Conservation (phyloP, 2,113 vertebrate species). For the Numida meleagris region DNA sequence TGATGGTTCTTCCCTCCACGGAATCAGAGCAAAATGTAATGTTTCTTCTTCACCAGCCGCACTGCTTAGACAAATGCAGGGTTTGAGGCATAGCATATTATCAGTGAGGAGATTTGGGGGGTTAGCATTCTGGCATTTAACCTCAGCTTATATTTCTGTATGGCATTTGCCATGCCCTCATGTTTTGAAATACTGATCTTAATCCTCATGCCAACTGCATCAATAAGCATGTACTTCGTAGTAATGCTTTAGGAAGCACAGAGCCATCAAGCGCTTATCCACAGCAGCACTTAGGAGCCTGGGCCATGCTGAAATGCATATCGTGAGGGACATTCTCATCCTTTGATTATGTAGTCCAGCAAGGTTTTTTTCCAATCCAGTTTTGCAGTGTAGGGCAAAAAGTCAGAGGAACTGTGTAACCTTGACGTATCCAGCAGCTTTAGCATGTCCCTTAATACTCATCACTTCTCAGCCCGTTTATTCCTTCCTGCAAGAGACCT, state of each 20-base stretch:
- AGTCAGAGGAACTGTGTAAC: not conserved
- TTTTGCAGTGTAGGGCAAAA: not conserved
- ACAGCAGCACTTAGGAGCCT: not conserved
- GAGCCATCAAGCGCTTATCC: not conserved
- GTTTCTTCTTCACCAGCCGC: not conserved
- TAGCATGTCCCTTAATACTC: not conserved
- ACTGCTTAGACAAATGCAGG: not conserved
- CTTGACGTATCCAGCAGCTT: not conserved
- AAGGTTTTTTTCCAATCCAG: not conserved
- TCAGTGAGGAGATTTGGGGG: not conserved
- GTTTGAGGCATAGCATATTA: not conserved
- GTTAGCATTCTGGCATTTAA: not conserved
- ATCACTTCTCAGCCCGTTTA: not conserved
- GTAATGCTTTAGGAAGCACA: not conserved
- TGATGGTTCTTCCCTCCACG: slow-evolving; percentile 38
- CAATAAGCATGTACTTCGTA: not conserved
- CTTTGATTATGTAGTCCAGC: not conserved
- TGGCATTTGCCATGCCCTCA: not conserved
- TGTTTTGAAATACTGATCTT: not conserved
- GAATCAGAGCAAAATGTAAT: slow-evolving; percentile 56
- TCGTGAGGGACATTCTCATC: not conserved
- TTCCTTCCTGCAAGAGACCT: not conserved
- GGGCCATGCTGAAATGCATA: not conserved
- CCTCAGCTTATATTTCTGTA: not conserved
- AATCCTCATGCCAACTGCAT: not conserved